Percentiles rank a stretch among this genome's conserved stretches.
These are phyloP conservation scores for Amiota mariae DNA, from an alignment of 2,888 invertebrate species.

Conservation along the genomic window DNA sequence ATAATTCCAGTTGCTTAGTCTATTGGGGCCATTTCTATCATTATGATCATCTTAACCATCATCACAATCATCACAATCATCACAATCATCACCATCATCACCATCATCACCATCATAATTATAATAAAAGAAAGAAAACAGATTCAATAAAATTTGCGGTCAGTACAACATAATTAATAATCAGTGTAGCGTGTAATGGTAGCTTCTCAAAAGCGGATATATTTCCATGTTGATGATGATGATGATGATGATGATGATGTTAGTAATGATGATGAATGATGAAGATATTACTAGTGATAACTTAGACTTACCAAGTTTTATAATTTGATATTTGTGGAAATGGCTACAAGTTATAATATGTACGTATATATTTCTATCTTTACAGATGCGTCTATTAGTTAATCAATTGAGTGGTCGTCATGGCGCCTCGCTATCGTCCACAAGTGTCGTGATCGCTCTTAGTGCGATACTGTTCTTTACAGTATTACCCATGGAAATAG, in stretches of 20 bases:
- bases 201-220: neutral
- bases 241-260: neutral
- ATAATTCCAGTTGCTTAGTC: neutral
- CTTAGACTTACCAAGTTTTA: no score
- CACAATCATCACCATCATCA: no score
- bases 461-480: conserved; percentile 24
- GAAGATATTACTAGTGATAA: neutral
- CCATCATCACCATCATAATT: no score
- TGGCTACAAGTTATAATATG: neutral
- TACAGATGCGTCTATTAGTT: conserved; percentile 51
- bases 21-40: no score
- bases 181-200: conserved; percentile 25
- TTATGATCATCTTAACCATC: neutral
- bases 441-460: conserved; percentile 38
- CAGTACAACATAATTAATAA: conserved; percentile 3
- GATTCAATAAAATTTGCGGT: conserved; percentile 7
- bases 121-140: no score
- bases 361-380: conserved; percentile 14
- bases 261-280: conserved; percentile 8
- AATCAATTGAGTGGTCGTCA: neutral
- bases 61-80: no score
- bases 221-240: conserved; percentile 14
- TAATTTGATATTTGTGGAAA: no score
- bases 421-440: conserved; percentile 20
- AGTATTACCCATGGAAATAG: conserved; percentile 62